phyloP scores from a whole-genome alignment of 2,797 vertebrate species.

The Todus mexicanus region DNA sequence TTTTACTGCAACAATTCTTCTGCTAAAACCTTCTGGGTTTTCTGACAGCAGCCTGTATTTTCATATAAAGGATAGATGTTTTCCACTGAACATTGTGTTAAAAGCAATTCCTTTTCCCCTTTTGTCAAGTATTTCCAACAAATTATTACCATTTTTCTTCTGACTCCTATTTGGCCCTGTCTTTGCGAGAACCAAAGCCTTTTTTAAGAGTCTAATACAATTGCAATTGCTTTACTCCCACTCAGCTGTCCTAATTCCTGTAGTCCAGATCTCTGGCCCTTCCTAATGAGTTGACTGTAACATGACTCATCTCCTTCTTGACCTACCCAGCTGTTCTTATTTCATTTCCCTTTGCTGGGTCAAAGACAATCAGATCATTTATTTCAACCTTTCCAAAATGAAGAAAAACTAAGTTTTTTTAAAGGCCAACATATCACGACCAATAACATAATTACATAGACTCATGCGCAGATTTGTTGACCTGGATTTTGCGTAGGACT shows the following conservation, averaged over 20 bases:
- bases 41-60: not conserved
- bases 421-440: slow-evolving; percentile 15
- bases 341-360: slow-evolving; percentile 33
- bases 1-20: not conserved
- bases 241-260: slow-evolving; percentile 41
- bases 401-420: not conserved
- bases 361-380: slow-evolving; percentile 38
- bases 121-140: not conserved
- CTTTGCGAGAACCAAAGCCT: not conserved
- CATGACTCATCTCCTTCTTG: slow-evolving; percentile 51
- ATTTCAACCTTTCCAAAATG: slow-evolving; percentile 30
- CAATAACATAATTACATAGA: not conserved
- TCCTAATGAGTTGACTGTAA: slow-evolving; percentile 29
- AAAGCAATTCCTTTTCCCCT: slow-evolving; percentile 10
- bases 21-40: not conserved
- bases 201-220: not conserved
- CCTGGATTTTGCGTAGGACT: not conserved
- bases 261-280: slow-evolving; percentile 44
- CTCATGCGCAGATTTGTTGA: not conserved
- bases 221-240: slow-evolving; percentile 30
- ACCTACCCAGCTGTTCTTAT: slow-evolving; percentile 56
- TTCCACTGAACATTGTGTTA: not conserved
- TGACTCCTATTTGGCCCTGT: not conserved
- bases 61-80: not conserved
- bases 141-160: not conserved